phyloP scores from a whole-genome alignment of 2,113 vertebrate species.

The Notarius quadriscutis region DNA sequence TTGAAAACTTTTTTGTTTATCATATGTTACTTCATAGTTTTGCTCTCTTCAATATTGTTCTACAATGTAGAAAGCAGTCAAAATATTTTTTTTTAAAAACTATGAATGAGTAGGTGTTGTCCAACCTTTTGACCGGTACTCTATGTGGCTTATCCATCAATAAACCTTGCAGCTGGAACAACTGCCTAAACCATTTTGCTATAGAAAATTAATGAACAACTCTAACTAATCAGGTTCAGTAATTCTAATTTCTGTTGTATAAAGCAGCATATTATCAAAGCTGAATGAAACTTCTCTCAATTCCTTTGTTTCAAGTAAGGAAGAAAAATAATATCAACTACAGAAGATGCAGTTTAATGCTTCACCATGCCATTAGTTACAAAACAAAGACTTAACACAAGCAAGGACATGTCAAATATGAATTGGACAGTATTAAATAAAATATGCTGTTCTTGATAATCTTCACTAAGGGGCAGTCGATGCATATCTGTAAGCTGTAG shows the following conservation, averaged over 20 bases:
- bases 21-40: no score
- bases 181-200: no score
- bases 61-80: no score
- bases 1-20: no score
- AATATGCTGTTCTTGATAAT: not conserved
- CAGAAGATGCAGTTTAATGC: not conserved
- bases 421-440: not conserved
- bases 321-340: not conserved
- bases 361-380: not conserved
- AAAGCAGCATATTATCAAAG: not conserved
- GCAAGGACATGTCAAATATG: not conserved
- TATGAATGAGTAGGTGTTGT: no score
- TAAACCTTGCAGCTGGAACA: no score
- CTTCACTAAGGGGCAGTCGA: slow-evolving; percentile 37
- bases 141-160: no score
- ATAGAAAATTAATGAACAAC: not conserved
- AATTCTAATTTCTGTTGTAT: not conserved
- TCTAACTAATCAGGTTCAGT: not conserved
- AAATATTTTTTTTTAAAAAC: no score
- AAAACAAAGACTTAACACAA: not conserved
- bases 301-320: not conserved
- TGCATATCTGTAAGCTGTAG: not conserved
- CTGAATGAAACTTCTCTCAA: not conserved
- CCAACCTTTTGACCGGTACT: no score
- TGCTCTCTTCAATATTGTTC: no score